A percentile compares a stretch with the other conserved stretches of the same genome.
Evolutionary conservation across 2,888 invertebrate genomes (phyloP).

Genomic region (Polymixis lichenea): DNA sequence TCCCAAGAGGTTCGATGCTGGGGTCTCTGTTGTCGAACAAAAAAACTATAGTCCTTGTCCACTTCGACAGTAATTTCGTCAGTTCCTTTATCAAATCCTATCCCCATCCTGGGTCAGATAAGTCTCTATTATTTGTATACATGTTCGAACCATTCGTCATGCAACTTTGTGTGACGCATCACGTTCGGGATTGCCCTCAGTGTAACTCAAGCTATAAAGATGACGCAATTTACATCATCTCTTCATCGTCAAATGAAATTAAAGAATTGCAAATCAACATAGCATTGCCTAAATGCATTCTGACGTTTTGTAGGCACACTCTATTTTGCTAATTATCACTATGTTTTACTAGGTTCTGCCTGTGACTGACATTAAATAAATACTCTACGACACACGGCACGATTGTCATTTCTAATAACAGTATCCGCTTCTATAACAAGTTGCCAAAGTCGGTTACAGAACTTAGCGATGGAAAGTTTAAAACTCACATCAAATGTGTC

Average conservation of each 20-base stretch:
- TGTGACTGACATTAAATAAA: not conserved
- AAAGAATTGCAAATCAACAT: not conserved
- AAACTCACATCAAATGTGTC: too few species aligned
- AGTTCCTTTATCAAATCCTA: not conserved
- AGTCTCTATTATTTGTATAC: not conserved
- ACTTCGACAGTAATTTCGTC: not conserved
- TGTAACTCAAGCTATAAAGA: not conserved
- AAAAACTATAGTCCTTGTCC: not conserved
- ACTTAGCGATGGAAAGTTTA: too few species aligned
- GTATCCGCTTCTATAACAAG: too few species aligned
- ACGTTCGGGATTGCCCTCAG: not conserved
- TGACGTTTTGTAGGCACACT: not conserved
- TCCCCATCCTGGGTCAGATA: not conserved
- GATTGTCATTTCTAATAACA: too few species aligned
- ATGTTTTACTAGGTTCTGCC: not conserved
- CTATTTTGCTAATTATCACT: not conserved
- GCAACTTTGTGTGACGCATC: not conserved
- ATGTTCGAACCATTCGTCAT: not conserved
- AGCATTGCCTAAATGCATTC: not conserved
- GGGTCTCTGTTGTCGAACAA: not conserved
- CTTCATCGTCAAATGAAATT: not conserved
- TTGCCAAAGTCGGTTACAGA: too few species aligned
- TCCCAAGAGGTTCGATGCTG: not conserved
- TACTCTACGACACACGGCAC: too few species aligned
- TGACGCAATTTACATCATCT: not conserved